Conservation (phyloP, 2,113 vertebrate genomes). For the Bothrops jararaca region DNA sequence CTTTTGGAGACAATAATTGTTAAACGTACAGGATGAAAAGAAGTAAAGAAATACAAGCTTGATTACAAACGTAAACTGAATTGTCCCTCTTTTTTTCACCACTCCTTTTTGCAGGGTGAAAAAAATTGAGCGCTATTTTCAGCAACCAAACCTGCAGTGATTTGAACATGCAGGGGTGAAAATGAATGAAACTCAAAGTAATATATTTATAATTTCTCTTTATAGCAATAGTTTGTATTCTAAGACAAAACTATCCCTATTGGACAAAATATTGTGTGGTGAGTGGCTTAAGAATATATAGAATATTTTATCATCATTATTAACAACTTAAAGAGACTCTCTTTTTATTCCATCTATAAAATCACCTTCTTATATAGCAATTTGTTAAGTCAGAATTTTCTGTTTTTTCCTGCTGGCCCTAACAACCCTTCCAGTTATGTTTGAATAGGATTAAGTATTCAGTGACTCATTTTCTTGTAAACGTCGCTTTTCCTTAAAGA, state of each 20-base stretch:
- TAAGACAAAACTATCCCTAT: background rate
- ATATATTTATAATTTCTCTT: background rate
- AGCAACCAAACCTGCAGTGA: background rate
- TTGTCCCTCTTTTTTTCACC: background rate
- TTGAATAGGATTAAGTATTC: background rate
- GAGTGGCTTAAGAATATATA: background rate
- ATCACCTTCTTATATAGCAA: background rate
- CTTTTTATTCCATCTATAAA: background rate
- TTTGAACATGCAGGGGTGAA: background rate
- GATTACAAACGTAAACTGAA: background rate
- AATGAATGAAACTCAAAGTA: background rate
- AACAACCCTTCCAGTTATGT: background rate
- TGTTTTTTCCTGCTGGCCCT: background rate
- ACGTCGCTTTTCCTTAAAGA: background rate
- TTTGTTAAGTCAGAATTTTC: background rate
- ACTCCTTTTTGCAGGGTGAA: background rate
- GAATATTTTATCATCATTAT: background rate
- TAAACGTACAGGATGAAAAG: background rate
- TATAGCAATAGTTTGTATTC: background rate
- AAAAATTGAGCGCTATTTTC: background rate
- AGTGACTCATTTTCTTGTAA: background rate
- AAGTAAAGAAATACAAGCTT: background rate
- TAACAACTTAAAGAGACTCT: background rate
- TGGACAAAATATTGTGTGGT: background rate
- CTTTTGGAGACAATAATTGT: background rate